phyloP scores from a whole-genome alignment of 1,140 invertebrate genomes.

The Octopus sinensis region DNA sequence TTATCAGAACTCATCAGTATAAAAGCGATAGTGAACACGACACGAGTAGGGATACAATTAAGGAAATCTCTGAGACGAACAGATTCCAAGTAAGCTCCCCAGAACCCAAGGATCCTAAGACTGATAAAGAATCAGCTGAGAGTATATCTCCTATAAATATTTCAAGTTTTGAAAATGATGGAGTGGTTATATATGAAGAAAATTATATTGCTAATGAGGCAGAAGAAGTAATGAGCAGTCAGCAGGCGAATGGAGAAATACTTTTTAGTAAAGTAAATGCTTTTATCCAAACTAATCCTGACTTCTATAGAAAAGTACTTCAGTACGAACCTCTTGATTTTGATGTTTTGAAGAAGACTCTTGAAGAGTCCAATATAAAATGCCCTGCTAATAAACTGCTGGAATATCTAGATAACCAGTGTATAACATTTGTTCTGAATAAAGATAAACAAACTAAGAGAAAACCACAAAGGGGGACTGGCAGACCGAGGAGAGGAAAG shows the following conservation, averaged over 20 bases:
- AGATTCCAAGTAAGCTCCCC: no score
- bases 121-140: no score
- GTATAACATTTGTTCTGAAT: not conserved
- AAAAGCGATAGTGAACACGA: slow-evolving; percentile 9
- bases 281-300: not conserved
- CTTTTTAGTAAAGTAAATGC: not conserved
- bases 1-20: slow-evolving; percentile 47
- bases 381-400: not conserved
- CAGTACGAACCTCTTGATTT: not conserved
- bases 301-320: not conserved
- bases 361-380: not conserved
- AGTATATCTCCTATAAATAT: no score
- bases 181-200: not conserved
- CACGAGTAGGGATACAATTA: not conserved
- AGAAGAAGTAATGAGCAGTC: not conserved
- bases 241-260: not conserved
- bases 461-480: no score
- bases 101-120: no score
- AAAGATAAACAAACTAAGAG: not conserved
- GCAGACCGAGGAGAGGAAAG: no score
- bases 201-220: not conserved
- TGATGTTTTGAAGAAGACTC: not conserved
- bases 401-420: not conserved
- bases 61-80: no score
- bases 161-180: not conserved